phyloP scores from a whole-genome alignment of 2,888 invertebrate species.

The Hofmannophila pseudospretella region DNA sequence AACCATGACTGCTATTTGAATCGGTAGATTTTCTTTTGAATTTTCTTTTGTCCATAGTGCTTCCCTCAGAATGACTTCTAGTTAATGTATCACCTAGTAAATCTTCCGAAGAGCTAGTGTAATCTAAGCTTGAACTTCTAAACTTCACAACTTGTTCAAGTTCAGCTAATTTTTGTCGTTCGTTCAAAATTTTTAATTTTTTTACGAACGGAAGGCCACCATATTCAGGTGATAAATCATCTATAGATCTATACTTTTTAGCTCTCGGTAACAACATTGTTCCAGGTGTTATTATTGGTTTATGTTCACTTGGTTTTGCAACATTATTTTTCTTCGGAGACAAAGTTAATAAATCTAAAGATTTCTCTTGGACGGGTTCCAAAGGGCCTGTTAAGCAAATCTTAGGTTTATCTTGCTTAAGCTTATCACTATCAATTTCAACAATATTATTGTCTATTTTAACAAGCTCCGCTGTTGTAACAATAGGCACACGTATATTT shows the following conservation, averaged over 20 bases:
- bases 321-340: conserved; percentile 51
- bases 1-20: conserved; percentile 61
- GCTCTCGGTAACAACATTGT: conserved; percentile 53
- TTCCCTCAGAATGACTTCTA: conserved; percentile 89
- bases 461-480: conserved; percentile 67
- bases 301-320: conserved; percentile 38
- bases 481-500: conserved; percentile 56
- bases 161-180: conserved; percentile 90
- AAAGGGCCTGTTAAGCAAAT: conserved; percentile 62
- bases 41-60: conserved; percentile 82
- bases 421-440: conserved; percentile 50
- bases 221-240: conserved; percentile 92
- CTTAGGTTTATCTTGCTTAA: conserved; percentile 59
- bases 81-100: conserved; percentile 79
- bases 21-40: conserved; percentile 63
- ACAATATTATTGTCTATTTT: conserved; percentile 71
- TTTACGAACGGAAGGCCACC: conserved; percentile 92
- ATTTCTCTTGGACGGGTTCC: conserved; percentile 67
- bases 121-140: conserved; percentile 89
- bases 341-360: conserved; percentile 61
- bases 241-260: conserved; percentile 89
- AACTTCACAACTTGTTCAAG: conserved; percentile 86
- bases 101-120: conserved; percentile 79
- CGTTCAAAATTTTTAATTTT: conserved; percentile 91
- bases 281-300: conserved; percentile 31